A percentile compares a stretch with the other conserved stretches of the same genome.
These are phyloP conservation scores for Mormyrus proboscirostris DNA, from an alignment of 2,797 vertebrate species.

Conservation along the genomic window DNA sequence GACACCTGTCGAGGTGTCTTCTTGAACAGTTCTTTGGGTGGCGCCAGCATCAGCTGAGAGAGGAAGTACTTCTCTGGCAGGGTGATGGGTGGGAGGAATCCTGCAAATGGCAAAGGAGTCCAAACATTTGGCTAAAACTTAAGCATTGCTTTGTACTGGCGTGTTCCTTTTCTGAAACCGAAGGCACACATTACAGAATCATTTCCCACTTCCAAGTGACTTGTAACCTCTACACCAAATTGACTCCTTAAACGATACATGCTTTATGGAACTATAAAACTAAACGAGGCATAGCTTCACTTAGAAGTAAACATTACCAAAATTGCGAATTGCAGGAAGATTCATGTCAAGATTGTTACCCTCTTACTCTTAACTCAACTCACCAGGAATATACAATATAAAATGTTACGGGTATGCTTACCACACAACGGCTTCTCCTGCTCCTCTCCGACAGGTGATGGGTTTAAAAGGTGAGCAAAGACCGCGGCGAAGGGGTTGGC, in stretches of 20 bases:
- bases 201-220: not conserved
- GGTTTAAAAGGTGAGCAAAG: slow-evolving; percentile 90
- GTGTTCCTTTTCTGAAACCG: not conserved
- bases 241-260: not conserved
- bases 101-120: slow-evolving; percentile 48
- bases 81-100: slow-evolving; percentile 93
- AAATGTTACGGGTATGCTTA: slow-evolving; percentile 35
- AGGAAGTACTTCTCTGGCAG: slow-evolving; percentile 96
- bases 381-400: not conserved
- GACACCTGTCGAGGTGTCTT: slow-evolving; percentile 95
- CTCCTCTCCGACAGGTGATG: slow-evolving; percentile 75
- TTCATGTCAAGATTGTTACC: not conserved
- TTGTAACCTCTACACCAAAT: not conserved
- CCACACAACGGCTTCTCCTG: slow-evolving; percentile 82
- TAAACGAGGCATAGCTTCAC: not conserved
- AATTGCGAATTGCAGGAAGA: not conserved
- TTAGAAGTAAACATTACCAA: not conserved
- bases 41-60: slow-evolving; percentile 95
- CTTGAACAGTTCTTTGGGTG: slow-evolving; percentile 92
- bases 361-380: not conserved
- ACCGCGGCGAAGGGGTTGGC: slow-evolving; percentile 94
- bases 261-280: not conserved
- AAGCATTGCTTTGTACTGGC: not conserved
- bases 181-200: not conserved
- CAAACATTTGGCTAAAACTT: not conserved